phyloP scores from a whole-genome alignment of 2,797 vertebrate species.

The Falco columbarius region DNA sequence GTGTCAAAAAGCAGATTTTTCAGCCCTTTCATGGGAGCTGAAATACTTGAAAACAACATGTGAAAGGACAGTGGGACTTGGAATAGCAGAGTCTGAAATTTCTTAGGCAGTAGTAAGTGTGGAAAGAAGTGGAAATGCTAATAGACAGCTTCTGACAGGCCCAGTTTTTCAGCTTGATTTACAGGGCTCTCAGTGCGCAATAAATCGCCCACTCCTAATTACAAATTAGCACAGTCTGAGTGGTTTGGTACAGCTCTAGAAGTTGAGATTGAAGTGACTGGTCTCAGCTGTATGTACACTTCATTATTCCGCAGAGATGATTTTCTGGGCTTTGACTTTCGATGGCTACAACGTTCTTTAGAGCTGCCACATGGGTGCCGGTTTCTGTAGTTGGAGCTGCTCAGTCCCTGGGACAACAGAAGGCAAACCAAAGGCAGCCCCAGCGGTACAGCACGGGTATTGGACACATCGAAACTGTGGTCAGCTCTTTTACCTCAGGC shows the following conservation, averaged over 20 bases:
- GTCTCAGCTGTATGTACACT: not conserved
- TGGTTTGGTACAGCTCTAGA: not conserved
- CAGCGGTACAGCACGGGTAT: accelerated
- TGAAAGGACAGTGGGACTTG: not conserved
- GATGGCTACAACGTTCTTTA: not conserved
- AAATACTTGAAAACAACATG: not conserved
- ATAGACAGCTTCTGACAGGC: not conserved
- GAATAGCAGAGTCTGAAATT: not conserved
- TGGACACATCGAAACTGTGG: too few relatives aligned
- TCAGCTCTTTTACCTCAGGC: not conserved
- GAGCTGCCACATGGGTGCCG: not conserved
- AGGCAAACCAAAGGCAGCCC: not conserved
- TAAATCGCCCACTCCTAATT: not conserved
- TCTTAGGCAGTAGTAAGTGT: not conserved
- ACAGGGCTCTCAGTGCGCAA: not conserved
- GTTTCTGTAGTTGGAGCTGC: not conserved
- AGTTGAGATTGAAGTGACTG: accelerated
- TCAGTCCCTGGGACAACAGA: not conserved
- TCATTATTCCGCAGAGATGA: not conserved
- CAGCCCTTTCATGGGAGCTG: not conserved
- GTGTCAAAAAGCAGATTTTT: not conserved
- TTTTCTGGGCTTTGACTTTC: not conserved
- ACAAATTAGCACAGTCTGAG: not conserved
- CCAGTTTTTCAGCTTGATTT: not conserved
- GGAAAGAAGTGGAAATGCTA: not conserved